phyloP scores from a whole-genome alignment of 35 echinoderm and acorn worm genomes.

The Amphiura filiformis region DNA sequence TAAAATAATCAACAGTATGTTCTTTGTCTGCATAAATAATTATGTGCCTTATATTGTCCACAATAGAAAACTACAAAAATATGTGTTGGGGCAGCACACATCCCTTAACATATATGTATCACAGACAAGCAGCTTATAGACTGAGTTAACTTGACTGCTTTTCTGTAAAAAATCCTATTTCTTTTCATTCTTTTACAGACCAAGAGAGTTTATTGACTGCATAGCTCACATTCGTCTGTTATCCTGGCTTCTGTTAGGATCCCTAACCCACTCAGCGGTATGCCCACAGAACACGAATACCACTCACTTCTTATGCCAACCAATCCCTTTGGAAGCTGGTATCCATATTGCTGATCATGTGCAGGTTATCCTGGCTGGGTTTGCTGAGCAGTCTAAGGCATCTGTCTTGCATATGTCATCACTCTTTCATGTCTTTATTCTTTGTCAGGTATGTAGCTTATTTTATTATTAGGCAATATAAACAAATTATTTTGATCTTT shows the following conservation, averaged over 20 bases:
- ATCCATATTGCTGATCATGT: conserved; percentile 97
- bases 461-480: no score
- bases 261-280: conserved; percentile 88
- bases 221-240: conserved; percentile 94
- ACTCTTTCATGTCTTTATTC: conserved; percentile 95
- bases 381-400: conserved; percentile 98
- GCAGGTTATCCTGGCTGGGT: conserved; percentile 89
- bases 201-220: conserved; percentile 99
- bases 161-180: no score
- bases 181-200: conserved; percentile 75
- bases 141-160: no score
- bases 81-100: no score
- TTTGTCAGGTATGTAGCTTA: conserved; percentile 75
- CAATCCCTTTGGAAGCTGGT: conserved; percentile 89
- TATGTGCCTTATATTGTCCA: no score
- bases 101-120: no score
- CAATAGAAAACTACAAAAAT: no score
- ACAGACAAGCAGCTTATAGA: no score
- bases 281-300: conserved; percentile 52
- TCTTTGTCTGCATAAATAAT: no score
- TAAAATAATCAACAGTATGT: no score
- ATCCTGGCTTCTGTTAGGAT: conserved; percentile 93
- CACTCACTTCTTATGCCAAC: conserved; percentile 68
- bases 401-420: conserved; percentile 99
- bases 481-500: no score